Conservation (phyloP, 2,888 invertebrate species). For the Sceliomorpha sp. region DNA sequence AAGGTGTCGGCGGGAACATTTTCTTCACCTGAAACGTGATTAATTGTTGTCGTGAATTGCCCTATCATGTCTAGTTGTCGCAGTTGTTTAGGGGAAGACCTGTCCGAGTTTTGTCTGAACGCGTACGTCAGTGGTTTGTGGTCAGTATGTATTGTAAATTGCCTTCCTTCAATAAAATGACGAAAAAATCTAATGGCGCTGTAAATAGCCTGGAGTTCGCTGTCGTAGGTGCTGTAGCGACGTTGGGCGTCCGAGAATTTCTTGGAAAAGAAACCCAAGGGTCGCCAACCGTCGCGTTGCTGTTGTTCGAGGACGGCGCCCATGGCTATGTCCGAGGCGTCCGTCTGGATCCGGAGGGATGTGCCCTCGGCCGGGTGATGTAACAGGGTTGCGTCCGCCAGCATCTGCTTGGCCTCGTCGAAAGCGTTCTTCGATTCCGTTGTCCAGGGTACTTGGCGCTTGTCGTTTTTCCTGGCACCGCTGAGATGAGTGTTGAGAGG, state of each 20-base stretch:
- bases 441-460: slow-evolving; percentile 34
- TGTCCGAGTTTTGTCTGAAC: slow-evolving; percentile 18
- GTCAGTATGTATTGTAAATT: slow-evolving; percentile 10
- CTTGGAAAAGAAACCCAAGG: slow-evolving; percentile 13
- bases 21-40: slow-evolving; percentile 14
- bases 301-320: slow-evolving; percentile 21
- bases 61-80: slow-evolving; percentile 22
- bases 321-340: slow-evolving; percentile 39
- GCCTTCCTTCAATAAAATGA: slow-evolving; percentile 10
- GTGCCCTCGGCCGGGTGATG: slow-evolving; percentile 20
- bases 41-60: slow-evolving; percentile 15
- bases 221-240: slow-evolving; percentile 15
- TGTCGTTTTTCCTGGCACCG: slow-evolving; percentile 37
- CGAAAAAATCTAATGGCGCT: slow-evolving; percentile 14
- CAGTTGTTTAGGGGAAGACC: slow-evolving; percentile 13
- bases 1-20: slow-evolving; percentile 31
- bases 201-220: slow-evolving; percentile 15
- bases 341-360: slow-evolving; percentile 27
- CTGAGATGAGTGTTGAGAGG: slow-evolving; percentile 1
- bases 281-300: slow-evolving; percentile 1
- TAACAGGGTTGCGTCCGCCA: slow-evolving; percentile 32
- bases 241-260: slow-evolving; percentile 4
- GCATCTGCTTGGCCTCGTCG: slow-evolving; percentile 11
- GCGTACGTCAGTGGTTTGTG: slow-evolving; percentile 11
- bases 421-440: slow-evolving; percentile 31